These are phyloP conservation scores for Anableps anableps DNA, from an alignment of 2,797 vertebrate species.

Conservation along the genomic window DNA sequence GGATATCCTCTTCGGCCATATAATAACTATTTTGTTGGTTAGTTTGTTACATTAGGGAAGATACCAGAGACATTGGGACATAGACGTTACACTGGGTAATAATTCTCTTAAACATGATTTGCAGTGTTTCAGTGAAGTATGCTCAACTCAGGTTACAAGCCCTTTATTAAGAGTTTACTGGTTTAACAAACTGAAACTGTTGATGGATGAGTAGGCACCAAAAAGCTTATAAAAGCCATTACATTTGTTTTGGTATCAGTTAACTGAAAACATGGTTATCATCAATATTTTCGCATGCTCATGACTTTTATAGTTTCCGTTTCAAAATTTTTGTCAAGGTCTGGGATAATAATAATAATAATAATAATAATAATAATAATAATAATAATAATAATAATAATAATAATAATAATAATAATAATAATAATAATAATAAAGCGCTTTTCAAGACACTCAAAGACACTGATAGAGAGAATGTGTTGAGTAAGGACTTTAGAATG, in stretches of 20 bases:
- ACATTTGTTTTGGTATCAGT: background rate
- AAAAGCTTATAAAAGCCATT: constrained; percentile 14
- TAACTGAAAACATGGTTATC: background rate
- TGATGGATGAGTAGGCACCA: constrained; percentile 22
- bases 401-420: no score
- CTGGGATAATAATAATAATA: background rate
- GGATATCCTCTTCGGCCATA: background rate
- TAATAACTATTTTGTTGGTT: background rate
- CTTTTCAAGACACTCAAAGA: no score
- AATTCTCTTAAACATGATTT: constrained; percentile 26
- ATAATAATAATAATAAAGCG: no score
- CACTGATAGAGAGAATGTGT: background rate
- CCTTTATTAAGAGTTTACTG: constrained; percentile 47
- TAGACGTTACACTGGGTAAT: background rate
- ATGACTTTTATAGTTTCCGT: background rate
- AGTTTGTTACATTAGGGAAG: constrained; percentile 10
- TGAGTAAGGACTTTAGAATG: background rate
- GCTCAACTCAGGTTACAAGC: constrained; percentile 34
- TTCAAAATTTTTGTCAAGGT: background rate
- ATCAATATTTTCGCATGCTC: background rate
- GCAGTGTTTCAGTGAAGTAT: constrained; percentile 27
- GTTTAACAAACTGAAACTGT: constrained; percentile 39
- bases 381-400: no score
- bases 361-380: no score
- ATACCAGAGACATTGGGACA: background rate